Evolutionary conservation across 2,113 vertebrate genomes (phyloP), one percentile per base, ranked within the genome.

Genomic region (Saguinus midas): DNA sequence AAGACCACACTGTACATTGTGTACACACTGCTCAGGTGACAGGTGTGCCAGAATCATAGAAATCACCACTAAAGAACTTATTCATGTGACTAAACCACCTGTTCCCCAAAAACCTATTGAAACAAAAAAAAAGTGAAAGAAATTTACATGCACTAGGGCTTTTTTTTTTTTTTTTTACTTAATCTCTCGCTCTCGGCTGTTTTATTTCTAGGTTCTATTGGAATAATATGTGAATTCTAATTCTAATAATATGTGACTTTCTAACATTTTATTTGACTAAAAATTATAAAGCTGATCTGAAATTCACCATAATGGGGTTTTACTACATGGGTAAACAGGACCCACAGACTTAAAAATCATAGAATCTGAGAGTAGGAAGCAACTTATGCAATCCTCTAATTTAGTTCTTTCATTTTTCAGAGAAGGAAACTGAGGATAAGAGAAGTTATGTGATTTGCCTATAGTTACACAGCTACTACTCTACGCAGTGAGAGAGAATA

Each of bases 251-350:
- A 64, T 64, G 27, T 29, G 27, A 64, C 23, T 86, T 89, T 61
- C 50, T 87, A 40, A 75, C 6, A 87, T 78, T 94, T 90, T 95
- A 75, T 93, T 89, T 93, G 17, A 80, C 17, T 89, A 72, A 89
- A 92, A 94, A 45, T 45, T 91, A 8, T 50, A 90, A 85, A 64
- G 57, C 13, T 87, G 73, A 4, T 72, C 37, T 96, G 32, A 90
- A 61, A 68, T 68, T 72, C 58, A 76, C 11, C 8, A 27, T 40
- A 52, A 66, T 21, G 17, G 27, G 18, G 1, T 78, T 80, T 96
- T 66, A 35, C 10, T 11, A 0, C 66, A 10, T 66, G 29, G 43
- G 9, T 94, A 81, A 50, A 64, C 27, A 95, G 32, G 32, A 29
- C 32, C 23, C 13, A 68, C 21, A 91, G 35, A 76, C 17, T 76